Evolutionary conservation across 2,113 vertebrate genomes (phyloP).

Genomic region (Mobula hypostoma): DNA sequence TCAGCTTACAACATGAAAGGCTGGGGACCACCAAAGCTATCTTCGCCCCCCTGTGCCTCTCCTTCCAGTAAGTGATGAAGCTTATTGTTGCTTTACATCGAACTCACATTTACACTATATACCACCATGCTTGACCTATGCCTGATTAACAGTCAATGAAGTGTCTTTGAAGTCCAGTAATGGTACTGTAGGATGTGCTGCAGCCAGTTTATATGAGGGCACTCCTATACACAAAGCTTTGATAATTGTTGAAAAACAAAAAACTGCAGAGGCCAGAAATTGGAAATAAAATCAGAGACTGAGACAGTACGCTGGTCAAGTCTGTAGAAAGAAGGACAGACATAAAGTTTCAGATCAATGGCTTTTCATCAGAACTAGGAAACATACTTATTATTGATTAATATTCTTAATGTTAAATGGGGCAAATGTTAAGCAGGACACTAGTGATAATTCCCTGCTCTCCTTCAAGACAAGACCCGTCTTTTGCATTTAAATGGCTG

Average conservation of each 20-base stretch:
- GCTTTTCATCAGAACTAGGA: no score
- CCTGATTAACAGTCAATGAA: not conserved
- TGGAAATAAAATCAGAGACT: no score
- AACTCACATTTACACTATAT: not conserved
- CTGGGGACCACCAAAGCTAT: constrained; percentile 58
- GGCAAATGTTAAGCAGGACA: not conserved
- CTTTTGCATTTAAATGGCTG: not conserved
- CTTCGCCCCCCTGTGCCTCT: constrained; percentile 53
- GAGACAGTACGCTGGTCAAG: no score
- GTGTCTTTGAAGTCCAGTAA: not conserved
- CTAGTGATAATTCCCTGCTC: not conserved
- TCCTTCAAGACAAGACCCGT: not conserved
- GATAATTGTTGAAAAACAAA: not conserved
- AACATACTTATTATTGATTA: no score
- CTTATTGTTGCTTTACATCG: not conserved
- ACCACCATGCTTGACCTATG: not conserved
- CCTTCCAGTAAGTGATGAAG: constrained; percentile 60
- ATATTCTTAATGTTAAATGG: not conserved
- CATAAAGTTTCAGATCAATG: no score
- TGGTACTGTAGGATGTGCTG: not conserved
- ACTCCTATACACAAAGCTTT: not conserved
- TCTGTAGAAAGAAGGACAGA: no score
- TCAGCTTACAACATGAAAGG: constrained; percentile 61
- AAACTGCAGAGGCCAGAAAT: no score
- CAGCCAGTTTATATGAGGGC: not conserved